phyloP scores from a whole-genome alignment of 2,113 vertebrate genomes.

The Trinectes maculatus region DNA sequence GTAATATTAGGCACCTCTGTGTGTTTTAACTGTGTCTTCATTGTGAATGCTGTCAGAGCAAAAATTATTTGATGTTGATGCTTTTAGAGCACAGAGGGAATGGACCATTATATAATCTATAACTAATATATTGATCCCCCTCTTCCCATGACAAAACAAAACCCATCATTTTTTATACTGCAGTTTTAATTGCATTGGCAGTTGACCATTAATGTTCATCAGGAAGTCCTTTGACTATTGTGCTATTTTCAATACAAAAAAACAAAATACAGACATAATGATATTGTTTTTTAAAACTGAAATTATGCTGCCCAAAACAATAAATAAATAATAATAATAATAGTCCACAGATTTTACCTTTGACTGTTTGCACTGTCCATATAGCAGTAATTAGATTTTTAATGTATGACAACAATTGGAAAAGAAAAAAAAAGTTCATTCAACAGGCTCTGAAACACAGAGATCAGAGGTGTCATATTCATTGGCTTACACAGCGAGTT shows the following conservation, averaged over 20 bases:
- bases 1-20: slow-evolving; percentile 12
- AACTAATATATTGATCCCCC: background rate
- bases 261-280: too few relatives aligned
- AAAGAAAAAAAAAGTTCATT: too few relatives aligned
- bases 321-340: too few relatives aligned
- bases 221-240: background rate
- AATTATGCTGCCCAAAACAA: background rate
- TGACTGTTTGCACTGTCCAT: background rate
- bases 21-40: slow-evolving; percentile 18
- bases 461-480: slow-evolving; percentile 4
- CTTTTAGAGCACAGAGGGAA: background rate
- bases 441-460: background rate
- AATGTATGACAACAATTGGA: background rate
- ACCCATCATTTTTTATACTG: background rate
- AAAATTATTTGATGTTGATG: background rate
- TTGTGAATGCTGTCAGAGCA: background rate
- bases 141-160: background rate
- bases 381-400: background rate
- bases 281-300: background rate
- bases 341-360: background rate
- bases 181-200: background rate
- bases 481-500: slow-evolving; percentile 17
- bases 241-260: too few relatives aligned
- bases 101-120: background rate
- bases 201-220: background rate